Conservation (phyloP, 2,797 vertebrate species). For the Liparis tanakae region DNA sequence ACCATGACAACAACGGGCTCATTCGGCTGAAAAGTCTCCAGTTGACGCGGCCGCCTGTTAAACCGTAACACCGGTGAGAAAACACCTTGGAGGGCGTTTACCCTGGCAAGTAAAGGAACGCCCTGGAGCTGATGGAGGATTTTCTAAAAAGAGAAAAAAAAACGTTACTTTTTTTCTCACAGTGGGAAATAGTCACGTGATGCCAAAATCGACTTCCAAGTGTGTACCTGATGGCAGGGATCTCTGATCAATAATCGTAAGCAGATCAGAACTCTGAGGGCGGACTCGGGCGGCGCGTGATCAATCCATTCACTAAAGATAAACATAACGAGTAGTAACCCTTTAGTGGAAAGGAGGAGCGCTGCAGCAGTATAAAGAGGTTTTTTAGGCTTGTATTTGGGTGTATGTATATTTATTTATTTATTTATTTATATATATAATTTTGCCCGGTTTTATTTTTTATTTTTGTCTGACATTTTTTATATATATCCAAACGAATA, state of each 20-base stretch:
- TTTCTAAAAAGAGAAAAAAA: constrained; percentile 75
- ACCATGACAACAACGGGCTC: no score
- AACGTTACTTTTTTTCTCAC: background rate
- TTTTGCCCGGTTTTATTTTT: no score
- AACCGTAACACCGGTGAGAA: no score
- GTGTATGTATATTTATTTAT: no score
- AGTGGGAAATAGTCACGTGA: background rate
- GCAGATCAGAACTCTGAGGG: constrained; percentile 88
- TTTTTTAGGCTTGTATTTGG: no score
- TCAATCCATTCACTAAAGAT: constrained; percentile 86
- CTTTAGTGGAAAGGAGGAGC: background rate
- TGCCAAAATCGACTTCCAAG: background rate
- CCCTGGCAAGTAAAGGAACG: constrained; percentile 84
- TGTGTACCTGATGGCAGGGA: constrained; percentile 86
- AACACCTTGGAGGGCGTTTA: constrained; percentile 63
- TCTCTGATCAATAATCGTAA: constrained; percentile 90
- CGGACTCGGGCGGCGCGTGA: constrained; percentile 81
- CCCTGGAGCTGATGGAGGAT: constrained; percentile 85
- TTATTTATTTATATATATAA: no score
- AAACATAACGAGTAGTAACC: no score
- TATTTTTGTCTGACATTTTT: no score
- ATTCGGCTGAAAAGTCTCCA: no score
- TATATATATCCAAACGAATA: no score
- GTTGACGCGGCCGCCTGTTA: no score
- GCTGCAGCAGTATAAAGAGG: no score